A percentile compares a stretch with the other conserved stretches of the same genome.
phyloP scores from a whole-genome alignment of 2,888 invertebrate species.

The Sphaeridia pumilis region DNA sequence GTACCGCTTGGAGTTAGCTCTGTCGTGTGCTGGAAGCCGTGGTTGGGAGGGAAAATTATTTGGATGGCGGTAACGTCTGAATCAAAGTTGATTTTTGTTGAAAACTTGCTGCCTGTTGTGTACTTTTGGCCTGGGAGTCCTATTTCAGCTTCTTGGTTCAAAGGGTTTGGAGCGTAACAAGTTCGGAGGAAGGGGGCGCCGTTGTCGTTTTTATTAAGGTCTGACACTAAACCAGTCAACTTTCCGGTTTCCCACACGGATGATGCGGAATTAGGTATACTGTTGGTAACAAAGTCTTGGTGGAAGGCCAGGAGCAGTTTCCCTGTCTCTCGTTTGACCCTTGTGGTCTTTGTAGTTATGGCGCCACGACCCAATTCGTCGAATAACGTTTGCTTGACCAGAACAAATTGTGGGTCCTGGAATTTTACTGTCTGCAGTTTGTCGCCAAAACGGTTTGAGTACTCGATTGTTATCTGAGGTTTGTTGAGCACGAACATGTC shows the following conservation, averaged over 20 bases:
- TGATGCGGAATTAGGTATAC: background rate
- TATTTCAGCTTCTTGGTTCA: background rate
- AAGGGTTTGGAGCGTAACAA: background rate
- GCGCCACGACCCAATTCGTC: conserved; percentile 13
- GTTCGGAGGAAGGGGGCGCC: conserved; percentile 12
- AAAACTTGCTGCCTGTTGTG: background rate
- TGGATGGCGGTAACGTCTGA: conserved; percentile 1
- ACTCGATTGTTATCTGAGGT: conserved; percentile 3
- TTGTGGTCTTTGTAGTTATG: conserved; percentile 4
- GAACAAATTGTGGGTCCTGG: background rate
- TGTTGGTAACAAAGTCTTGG: background rate
- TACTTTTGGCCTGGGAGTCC: conserved; percentile 9
- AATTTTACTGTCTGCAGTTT: conserved; percentile 8
- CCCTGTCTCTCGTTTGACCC: background rate
- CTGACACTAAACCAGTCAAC: background rate
- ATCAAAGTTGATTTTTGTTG: background rate
- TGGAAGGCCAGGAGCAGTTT: conserved; percentile 4
- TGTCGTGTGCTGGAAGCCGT: background rate
- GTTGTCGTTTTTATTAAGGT: conserved; percentile 3
- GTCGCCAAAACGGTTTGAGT: conserved; percentile 7
- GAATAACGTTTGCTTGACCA: conserved; percentile 9
- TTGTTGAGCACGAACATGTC: background rate
- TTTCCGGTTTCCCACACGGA: background rate
- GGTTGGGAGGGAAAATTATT: background rate
- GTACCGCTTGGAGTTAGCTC: background rate